Conservation (phyloP, 2,888 invertebrate species). For the Coecobrya sp. region DNA sequence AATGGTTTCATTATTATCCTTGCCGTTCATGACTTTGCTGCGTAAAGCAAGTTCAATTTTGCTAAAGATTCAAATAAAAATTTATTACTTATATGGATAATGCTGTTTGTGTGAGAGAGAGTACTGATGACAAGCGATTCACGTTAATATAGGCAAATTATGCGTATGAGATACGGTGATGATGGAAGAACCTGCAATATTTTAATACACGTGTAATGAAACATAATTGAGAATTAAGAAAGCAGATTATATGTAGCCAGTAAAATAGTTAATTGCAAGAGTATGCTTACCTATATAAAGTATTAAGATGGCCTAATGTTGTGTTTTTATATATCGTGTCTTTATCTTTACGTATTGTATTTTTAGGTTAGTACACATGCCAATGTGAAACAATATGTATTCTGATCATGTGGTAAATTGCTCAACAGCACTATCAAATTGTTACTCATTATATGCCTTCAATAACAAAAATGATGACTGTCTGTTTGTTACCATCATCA, state of each 20-base stretch:
- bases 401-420: not conserved
- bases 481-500: not conserved
- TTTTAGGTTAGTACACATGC: not conserved
- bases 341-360: not conserved
- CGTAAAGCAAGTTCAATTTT: no score
- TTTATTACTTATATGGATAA: no score
- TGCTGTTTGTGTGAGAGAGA: no score
- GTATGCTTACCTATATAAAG: not conserved
- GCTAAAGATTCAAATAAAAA: no score
- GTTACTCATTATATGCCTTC: not conserved
- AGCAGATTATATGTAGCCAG: not conserved
- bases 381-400: not conserved
- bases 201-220: no score
- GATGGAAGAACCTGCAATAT: not conserved
- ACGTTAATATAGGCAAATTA: no score
- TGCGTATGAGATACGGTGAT: not conserved
- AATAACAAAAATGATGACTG: not conserved
- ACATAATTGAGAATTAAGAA: conserved; percentile 7
- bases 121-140: not conserved
- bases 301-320: not conserved
- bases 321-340: not conserved
- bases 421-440: not conserved
- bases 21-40: no score
- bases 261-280: not conserved
- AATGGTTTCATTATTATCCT: no score